A percentile compares a stretch with the other conserved stretches of the same genome.
Conservation (phyloP, 2,888 invertebrate species). For the Entomobrya multifasciata region DNA sequence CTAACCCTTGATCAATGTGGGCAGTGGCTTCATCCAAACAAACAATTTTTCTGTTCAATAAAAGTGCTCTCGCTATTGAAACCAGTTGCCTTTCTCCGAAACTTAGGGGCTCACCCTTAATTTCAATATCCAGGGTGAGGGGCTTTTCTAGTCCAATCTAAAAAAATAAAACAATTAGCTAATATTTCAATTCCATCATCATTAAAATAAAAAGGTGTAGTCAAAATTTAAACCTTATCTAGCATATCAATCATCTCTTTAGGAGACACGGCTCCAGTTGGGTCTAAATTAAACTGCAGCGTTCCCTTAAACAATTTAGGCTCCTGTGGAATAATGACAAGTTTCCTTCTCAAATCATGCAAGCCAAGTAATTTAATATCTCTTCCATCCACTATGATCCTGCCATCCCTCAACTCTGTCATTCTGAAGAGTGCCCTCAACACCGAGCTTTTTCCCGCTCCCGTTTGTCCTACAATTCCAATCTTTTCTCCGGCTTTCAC, state of each 20-base stretch:
- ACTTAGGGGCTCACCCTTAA: conserved; percentile 81
- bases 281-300: conserved; percentile 80
- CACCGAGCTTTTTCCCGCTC: conserved; percentile 84
- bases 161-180: not conserved
- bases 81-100: conserved; percentile 85
- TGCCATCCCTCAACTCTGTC: conserved; percentile 83
- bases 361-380: conserved; percentile 82
- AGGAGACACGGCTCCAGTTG: not conserved
- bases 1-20: conserved; percentile 83
- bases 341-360: conserved; percentile 82
- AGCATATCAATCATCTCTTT: conserved; percentile 28
- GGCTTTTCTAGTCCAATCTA: conserved; percentile 18
- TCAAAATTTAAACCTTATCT: no score
- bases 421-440: conserved; percentile 84
- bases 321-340: conserved; percentile 85
- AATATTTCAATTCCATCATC: no score
- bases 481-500: conserved; percentile 84
- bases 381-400: conserved; percentile 83
- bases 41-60: conserved; percentile 83
- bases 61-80: conserved; percentile 84
- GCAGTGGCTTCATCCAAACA: conserved; percentile 84
- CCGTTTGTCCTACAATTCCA: conserved; percentile 82
- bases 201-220: no score
- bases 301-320: conserved; percentile 85
- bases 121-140: conserved; percentile 82